Conservation (phyloP, 1,140 invertebrate species). For the Philotrypesis tridentata region DNA sequence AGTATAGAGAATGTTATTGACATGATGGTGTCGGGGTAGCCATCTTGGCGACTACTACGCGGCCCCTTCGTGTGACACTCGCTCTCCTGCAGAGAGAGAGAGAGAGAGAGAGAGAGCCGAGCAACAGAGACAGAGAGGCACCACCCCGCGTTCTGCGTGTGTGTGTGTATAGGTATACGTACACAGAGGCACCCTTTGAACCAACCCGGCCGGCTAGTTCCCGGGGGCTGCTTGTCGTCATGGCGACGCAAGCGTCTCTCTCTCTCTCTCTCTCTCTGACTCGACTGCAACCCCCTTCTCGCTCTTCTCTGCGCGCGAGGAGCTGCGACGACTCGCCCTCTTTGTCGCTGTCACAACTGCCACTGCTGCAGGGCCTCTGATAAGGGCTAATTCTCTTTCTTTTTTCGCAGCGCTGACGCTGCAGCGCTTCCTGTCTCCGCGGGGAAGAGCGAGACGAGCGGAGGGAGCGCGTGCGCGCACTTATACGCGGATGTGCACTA, state of each 20-base stretch:
- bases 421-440: not conserved
- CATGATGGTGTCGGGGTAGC: conserved; percentile 75
- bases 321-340: not conserved
- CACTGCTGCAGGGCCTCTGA: not conserved
- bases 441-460: not conserved
- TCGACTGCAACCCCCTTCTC: not conserved
- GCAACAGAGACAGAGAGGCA: conserved; percentile 33
- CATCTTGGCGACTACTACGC: conserved; percentile 43
- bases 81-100: conserved; percentile 56
- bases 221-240: conserved; percentile 65
- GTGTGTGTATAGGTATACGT: conserved; percentile 52
- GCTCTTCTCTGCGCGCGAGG: not conserved
- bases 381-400: not conserved
- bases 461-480: not conserved
- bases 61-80: conserved; percentile 72
- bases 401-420: not conserved
- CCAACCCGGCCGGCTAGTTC: conserved; percentile 62
- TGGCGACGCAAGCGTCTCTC: conserved; percentile 66
- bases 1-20: conserved; percentile 76
- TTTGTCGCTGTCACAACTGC: not conserved
- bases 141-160: conserved; percentile 52
- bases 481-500: not conserved
- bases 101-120: no score
- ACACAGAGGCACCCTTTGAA: conserved; percentile 65
- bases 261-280: conserved; percentile 53